These are phyloP conservation scores for Heptranchias perlo DNA, from an alignment of 2,113 vertebrate genomes.

Conservation along the genomic window DNA sequence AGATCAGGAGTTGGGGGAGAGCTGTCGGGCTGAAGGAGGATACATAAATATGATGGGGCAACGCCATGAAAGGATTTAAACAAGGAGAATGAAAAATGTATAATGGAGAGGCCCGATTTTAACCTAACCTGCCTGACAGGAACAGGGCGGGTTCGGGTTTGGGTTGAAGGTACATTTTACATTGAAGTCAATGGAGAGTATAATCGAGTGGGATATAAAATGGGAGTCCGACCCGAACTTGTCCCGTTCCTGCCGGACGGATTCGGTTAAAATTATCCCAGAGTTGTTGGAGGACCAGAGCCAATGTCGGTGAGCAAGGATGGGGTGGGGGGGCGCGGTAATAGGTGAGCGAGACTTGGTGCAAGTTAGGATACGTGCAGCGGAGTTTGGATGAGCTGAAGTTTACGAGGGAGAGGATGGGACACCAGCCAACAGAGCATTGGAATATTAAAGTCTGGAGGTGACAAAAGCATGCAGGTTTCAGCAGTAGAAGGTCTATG, in stretches of 20 bases:
- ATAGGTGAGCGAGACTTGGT: not conserved
- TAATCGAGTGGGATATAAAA: not conserved
- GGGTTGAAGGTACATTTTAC: not conserved
- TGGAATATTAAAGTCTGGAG: not conserved
- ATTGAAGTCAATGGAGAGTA: not conserved
- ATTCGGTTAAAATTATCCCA: not conserved
- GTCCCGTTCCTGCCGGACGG: not conserved
- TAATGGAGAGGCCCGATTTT: not conserved
- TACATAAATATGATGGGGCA: not conserved
- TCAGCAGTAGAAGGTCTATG: not conserved
- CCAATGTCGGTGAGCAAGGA: not conserved
- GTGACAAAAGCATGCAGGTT: not conserved
- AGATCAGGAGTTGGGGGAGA: not conserved
- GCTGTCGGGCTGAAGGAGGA: not conserved
- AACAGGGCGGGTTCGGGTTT: not conserved
- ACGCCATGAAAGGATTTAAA: not conserved
- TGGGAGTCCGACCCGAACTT: not conserved
- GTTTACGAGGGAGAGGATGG: not conserved
- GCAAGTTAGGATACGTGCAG: not conserved
- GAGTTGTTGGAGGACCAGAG: not conserved
- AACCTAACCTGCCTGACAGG: not conserved
- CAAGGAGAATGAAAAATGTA: not conserved
- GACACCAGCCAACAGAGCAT: not conserved
- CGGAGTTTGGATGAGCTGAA: not conserved
- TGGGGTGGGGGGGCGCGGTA: too few species aligned